phyloP scores from a whole-genome alignment of 1,140 invertebrate species.

The Drosophila jambulina region DNA sequence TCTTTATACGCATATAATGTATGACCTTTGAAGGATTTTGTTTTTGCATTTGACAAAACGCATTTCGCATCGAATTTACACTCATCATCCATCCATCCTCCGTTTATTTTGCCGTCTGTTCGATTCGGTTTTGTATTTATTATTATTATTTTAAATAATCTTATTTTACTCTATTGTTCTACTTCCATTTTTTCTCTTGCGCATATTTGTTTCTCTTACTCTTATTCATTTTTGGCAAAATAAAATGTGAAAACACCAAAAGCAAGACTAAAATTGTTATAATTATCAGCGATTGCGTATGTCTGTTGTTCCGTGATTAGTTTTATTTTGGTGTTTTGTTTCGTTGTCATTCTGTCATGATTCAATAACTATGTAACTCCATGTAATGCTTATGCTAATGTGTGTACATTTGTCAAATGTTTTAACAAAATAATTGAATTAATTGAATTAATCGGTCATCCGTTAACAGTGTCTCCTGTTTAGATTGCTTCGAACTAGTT shows the following conservation, averaged over 20 bases:
- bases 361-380: conserved; percentile 28
- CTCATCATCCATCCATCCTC: conserved; percentile 24
- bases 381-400: conserved; percentile 54
- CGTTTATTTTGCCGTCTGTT: conserved; percentile 54
- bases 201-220: conserved; percentile 24
- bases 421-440: conserved; percentile 65
- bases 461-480: conserved; percentile 12
- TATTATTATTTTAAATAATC: conserved; percentile 65
- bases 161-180: conserved; percentile 66
- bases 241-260: conserved; percentile 65
- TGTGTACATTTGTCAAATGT: conserved; percentile 81
- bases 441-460: conserved; percentile 34
- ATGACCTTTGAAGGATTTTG: conserved; percentile 65
- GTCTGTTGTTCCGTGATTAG: conserved; percentile 29
- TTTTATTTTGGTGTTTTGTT: conserved; percentile 71
- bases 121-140: conserved; percentile 36
- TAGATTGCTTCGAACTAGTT: conserved; percentile 27
- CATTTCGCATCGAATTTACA: conserved; percentile 72
- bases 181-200: conserved; percentile 23
- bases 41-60: conserved; percentile 82
- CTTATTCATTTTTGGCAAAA: conserved; percentile 60
- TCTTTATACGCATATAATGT: conserved; percentile 43
- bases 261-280: conserved; percentile 72
- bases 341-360: conserved; percentile 52
- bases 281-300: conserved; percentile 49